Evolutionary conservation across 2,888 invertebrate species (phyloP).

Genomic region (Amblyteles armatorius): DNA sequence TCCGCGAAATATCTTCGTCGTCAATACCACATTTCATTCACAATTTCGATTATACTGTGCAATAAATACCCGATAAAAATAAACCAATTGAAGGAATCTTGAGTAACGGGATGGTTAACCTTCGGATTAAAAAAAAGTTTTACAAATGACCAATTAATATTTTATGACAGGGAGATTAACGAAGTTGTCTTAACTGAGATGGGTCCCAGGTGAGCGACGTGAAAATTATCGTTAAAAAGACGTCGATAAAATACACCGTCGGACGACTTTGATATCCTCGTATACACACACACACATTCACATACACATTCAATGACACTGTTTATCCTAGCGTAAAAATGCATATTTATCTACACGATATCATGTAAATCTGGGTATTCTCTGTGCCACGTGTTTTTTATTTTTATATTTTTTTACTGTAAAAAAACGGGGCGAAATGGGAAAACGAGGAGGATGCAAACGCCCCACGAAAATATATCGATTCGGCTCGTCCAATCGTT

Average conservation of each 20-base stretch:
- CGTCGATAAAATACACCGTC: neutral
- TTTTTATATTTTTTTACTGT: neutral
- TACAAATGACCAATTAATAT: neutral
- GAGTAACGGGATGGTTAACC: neutral
- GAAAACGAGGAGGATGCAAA: neutral
- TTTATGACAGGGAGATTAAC: neutral
- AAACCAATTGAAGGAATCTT: neutral
- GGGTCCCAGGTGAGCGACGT: conserved; percentile 4
- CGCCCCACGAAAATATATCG: conserved; percentile 15
- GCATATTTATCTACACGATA: neutral
- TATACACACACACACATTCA: neutral
- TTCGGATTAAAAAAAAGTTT: neutral
- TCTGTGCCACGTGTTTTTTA: neutral
- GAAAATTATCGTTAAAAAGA: neutral
- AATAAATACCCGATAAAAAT: neutral
- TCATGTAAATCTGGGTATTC: neutral
- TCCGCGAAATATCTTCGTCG: neutral
- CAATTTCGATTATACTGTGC: neutral
- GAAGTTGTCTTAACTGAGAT: neutral
- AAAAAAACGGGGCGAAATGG: neutral
- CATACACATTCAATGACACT: neutral
- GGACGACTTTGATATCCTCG: neutral
- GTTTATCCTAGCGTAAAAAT: neutral
- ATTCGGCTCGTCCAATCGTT: conserved; percentile 41
- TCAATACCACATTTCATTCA: neutral